phyloP scores from a whole-genome alignment of 2,888 invertebrate species.

The Eupithecia tripunctaria region DNA sequence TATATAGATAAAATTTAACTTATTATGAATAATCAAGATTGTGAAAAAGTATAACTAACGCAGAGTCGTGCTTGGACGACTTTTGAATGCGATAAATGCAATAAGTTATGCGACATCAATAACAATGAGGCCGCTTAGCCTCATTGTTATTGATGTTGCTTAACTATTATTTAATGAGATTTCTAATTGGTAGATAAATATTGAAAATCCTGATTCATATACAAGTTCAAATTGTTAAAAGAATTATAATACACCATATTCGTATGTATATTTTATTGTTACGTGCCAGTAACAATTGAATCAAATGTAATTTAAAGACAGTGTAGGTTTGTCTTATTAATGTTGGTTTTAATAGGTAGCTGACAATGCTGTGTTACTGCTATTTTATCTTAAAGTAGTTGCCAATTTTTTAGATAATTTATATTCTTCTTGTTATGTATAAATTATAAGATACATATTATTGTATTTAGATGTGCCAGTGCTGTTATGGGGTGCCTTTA shows the following conservation, averaged over 20 bases:
- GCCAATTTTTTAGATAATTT: background rate
- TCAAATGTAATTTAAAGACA: background rate
- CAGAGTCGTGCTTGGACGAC: background rate
- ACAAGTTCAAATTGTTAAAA: background rate
- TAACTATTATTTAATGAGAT: background rate
- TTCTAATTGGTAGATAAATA: background rate
- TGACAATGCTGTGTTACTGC: background rate
- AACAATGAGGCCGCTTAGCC: too few species aligned
- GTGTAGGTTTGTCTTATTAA: background rate
- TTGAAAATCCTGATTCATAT: background rate
- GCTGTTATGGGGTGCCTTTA: background rate
- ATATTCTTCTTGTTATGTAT: background rate
- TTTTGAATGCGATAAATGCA: background rate
- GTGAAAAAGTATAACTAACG: background rate
- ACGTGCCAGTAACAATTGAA: background rate
- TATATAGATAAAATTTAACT: background rate
- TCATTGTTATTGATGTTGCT: background rate
- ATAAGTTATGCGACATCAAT: background rate
- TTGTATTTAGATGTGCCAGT: background rate
- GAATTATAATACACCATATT: background rate
- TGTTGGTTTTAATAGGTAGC: background rate
- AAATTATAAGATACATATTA: background rate
- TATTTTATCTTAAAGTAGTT: background rate
- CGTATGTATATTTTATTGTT: background rate
- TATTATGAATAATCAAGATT: background rate